Evolutionary conservation across 2,113 vertebrate genomes (phyloP), one percentile per base, ranked within the genome.

Genomic region (Carollia perspicillata): DNA sequence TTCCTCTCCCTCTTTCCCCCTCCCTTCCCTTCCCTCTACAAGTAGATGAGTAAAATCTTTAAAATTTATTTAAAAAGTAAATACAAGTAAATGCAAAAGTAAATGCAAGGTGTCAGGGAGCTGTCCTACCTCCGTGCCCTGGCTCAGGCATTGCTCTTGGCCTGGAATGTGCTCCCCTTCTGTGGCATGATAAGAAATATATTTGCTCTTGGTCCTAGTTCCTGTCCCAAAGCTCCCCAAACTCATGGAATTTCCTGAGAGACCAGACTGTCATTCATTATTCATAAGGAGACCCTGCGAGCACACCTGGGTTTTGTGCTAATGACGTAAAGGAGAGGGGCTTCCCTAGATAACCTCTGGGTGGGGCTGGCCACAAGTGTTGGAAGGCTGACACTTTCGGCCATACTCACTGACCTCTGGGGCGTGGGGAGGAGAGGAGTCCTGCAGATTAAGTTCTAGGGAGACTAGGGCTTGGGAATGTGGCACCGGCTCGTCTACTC

Each of bases 401-500:
- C 30, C 22, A 18, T 40, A 6, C 13, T 33, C 18, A 6, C 28
- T 5, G 33, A n/a, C 63, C 35, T 55, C n/a, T 51, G 72, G 60
- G 58, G 5, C 22, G n/a, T 0, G 18, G 17, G 26, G 47, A 2
- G 5, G 33, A 6, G 49, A 18, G 1, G 28, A n/a, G 47, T 12
- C 18, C 58, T 84, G 80, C 20, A 28, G 58, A 5, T 66, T n/a
- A 20, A 35, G 30, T 13, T 72, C 42, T 74, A 7, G 20, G 12
- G 6, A 33, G 42, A 44, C 13, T 9, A 51, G 83, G 74, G 6
- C 14, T 51, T 53, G 44, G 10, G 20, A 3, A 14, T 3, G 6
- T 55, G 83, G 47, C 28, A 12, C 23, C 53, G 30, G 14, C 5
- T 53, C 28, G 23, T 42, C 20, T 1, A 7, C 20, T 37, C 69